These are phyloP conservation scores for Byasa hedistus DNA, from an alignment of 2,888 invertebrate species.

Conservation along the genomic window DNA sequence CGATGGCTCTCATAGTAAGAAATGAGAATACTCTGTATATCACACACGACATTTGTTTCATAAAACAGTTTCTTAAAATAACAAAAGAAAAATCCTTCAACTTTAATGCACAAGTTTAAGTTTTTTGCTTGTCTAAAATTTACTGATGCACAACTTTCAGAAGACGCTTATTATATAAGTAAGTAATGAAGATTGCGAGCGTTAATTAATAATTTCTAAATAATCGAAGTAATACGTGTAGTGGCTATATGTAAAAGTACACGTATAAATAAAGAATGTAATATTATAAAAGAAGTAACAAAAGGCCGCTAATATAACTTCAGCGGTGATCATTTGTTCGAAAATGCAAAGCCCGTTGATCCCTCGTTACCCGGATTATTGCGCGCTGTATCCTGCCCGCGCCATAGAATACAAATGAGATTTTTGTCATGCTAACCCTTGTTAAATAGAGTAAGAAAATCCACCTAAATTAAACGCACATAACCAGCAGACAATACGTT, in stretches of 20 bases:
- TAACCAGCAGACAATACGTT: slow-evolving; percentile 27
- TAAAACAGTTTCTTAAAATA: no score
- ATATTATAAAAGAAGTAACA: neutral
- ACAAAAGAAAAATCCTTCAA: no score
- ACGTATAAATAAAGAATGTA: neutral
- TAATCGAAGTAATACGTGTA: neutral
- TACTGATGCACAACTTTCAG: no score
- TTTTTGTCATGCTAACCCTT: slow-evolving; percentile 27
- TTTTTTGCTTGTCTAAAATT: no score
- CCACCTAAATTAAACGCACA: slow-evolving; percentile 18
- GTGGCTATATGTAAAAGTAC: neutral
- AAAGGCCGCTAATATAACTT: slow-evolving; percentile 13
- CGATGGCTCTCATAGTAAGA: no score
- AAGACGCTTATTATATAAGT: no score
- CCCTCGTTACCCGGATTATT: slow-evolving; percentile 29
- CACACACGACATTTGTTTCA: no score
- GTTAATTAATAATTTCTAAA: no score
- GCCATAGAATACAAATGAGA: slow-evolving; percentile 29
- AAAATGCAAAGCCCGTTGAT: slow-evolving; percentile 28
- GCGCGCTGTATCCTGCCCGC: slow-evolving; percentile 20
- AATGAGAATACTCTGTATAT: no score
- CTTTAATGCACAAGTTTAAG: no score
- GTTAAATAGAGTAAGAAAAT: slow-evolving; percentile 26
- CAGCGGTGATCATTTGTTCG: slow-evolving; percentile 24
- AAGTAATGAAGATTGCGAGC: no score